Conservation (phyloP, 2,888 invertebrate genomes). For the Meiosimyza decipiens region DNA sequence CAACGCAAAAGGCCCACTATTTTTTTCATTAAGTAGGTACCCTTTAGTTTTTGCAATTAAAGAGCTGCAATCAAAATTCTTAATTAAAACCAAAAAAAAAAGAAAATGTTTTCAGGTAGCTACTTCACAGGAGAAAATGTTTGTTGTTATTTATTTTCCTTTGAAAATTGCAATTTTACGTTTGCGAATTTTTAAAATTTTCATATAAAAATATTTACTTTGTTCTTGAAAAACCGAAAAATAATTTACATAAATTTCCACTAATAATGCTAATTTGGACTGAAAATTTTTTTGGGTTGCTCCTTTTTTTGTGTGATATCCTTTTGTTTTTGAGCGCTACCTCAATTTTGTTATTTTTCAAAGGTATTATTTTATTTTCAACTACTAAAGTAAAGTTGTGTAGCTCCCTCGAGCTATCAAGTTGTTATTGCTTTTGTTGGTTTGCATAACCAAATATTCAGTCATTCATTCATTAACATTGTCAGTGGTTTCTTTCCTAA, state of each 20-base stretch:
- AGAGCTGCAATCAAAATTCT: too few species aligned
- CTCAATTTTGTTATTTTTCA: neutral
- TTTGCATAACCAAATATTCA: conserved; percentile 3
- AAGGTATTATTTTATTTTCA: neutral
- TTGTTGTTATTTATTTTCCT: too few species aligned
- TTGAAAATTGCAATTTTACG: too few species aligned
- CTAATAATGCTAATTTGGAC: conserved; percentile 60
- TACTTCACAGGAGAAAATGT: too few species aligned
- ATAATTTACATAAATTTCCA: conserved; percentile 44
- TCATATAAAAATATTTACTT: too few species aligned
- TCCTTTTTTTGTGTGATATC: conserved; percentile 53
- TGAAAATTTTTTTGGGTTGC: conserved; percentile 14
- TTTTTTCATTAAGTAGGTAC: too few species aligned
- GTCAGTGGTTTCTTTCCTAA: conserved; percentile 15
- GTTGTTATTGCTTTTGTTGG: conserved; percentile 16
- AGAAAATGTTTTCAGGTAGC: too few species aligned
- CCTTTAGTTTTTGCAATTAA: too few species aligned
- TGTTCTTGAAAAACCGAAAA: neutral
- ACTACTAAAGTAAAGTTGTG: conserved; percentile 16
- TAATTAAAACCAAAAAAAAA: too few species aligned
- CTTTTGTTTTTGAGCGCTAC: conserved; percentile 47
- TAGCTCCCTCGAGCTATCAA: conserved; percentile 16
- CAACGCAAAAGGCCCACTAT: too few species aligned
- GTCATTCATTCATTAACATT: conserved; percentile 33
- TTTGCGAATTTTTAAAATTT: too few species aligned